Evolutionary conservation across 2,797 vertebrate species (phyloP), one percentile per base, ranked within the genome.

Genomic region (Peromyscus nudipes): DNA sequence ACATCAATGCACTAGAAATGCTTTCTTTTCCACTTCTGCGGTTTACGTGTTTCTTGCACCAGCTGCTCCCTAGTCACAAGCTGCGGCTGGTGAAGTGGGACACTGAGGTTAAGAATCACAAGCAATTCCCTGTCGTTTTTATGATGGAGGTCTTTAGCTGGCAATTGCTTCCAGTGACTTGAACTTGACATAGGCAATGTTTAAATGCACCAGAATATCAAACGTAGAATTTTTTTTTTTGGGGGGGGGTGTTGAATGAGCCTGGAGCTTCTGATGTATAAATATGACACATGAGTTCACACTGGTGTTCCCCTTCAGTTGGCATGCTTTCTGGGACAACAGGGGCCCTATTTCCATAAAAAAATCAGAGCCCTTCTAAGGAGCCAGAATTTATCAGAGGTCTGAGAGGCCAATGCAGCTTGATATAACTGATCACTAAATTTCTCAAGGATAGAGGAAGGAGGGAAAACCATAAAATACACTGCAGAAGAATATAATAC

Each of bases 121-220:
- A 52, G 52, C 3, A 69, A 55, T 19, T 40, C n/a, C 46, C 77
- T 71, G 25, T 7, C 31, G 85, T 57, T 73, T 60, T 37, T 25
- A 76, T 43, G 49, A 95, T 49, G 57, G 23, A 71, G 60, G 37
- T 85, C n/a, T 75, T 65, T 43, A 84, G 83, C 31, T 71, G 73
- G n/a, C 64, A 64, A 85, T 31, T 85, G 34, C 91, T 96, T 67
- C 89, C 49, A 21, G 1, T 17, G 1, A 92, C 52, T 25, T 1
- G 0, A 16, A 64, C 12, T 80, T 0, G 14, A 84, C 73, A 97
- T n/a, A 98, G 98, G 98, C 98, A 98, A 98, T 97, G 98, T 98
- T 98, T 98, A 75, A 98, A 98, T 71, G 98, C 31, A 80, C 1
- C 83, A 46, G 97, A 82, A 0, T 0, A 0, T 0, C 8, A 86